These are phyloP conservation scores for Zapus hudsonius DNA, from an alignment of 2,113 vertebrate species.

Conservation along the genomic window DNA sequence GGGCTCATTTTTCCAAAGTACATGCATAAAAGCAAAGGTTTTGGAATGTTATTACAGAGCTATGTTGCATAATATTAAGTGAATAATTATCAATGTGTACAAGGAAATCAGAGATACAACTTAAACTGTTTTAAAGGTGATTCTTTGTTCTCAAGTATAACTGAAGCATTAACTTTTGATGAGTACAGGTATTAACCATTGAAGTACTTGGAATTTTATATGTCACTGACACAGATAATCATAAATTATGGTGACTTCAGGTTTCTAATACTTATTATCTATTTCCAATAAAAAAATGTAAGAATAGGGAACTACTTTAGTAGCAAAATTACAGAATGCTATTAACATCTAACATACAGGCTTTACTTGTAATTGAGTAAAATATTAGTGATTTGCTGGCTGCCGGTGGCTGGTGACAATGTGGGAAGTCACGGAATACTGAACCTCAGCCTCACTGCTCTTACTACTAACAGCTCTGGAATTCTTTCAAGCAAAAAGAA, in stretches of 20 bases:
- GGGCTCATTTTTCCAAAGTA: not conserved
- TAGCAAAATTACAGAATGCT: not conserved
- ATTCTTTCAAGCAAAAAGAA: not conserved
- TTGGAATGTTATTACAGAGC: not conserved
- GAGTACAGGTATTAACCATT: not conserved
- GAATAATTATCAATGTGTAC: conserved; percentile 29
- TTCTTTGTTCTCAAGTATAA: not conserved
- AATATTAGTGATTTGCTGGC: not conserved
- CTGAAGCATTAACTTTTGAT: not conserved
- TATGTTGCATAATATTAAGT: not conserved
- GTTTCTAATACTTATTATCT: conserved; percentile 15
- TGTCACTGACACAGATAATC: not conserved
- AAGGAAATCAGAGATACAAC: conserved; percentile 13
- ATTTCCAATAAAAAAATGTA: not conserved
- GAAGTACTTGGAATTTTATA: not conserved
- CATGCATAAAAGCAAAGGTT: conserved; percentile 7
- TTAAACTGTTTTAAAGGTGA: not conserved
- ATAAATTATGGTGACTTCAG: not conserved
- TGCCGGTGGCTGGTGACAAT: too few relatives aligned
- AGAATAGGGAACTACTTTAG: not conserved
- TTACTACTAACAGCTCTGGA: not conserved
- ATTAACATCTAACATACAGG: not conserved
- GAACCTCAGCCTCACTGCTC: too few relatives aligned
- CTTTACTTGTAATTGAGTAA: not conserved
- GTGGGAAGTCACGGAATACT: not conserved